These are phyloP conservation scores for Phalacrocorax carbo DNA, from an alignment of 2,113 vertebrate genomes.

Conservation along the genomic window DNA sequence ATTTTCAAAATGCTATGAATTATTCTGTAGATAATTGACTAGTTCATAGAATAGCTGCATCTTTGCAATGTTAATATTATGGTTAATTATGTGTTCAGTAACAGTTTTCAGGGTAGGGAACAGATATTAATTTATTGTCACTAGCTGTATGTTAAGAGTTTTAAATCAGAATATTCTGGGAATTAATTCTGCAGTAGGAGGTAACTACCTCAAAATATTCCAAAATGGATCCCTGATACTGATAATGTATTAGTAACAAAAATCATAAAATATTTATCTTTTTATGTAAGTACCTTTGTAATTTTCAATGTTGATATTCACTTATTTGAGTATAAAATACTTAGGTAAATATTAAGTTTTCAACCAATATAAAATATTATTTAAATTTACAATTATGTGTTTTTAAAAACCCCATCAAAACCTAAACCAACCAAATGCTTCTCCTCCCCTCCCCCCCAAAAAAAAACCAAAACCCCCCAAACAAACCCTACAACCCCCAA, in stretches of 20 bases:
- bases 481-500: too few relatives aligned
- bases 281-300: neutral
- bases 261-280: slow-evolving; percentile 19
- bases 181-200: slow-evolving; percentile 12
- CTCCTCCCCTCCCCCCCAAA: too few relatives aligned
- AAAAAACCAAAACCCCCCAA: neutral
- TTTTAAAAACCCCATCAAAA: neutral
- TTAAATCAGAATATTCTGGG: slow-evolving; percentile 40
- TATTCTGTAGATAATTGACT: slow-evolving; percentile 41
- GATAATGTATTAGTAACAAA: slow-evolving; percentile 25
- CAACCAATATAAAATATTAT: neutral
- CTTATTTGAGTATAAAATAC: neutral
- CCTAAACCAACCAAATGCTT: neutral
- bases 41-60: neutral
- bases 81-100: slow-evolving; percentile 3
- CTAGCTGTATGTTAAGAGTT: slow-evolving; percentile 46
- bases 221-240: neutral
- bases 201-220: slow-evolving; percentile 47
- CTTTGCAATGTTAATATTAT: neutral
- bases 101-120: slow-evolving; percentile 13
- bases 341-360: neutral
- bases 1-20: slow-evolving; percentile 48
- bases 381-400: neutral
- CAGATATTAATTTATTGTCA: slow-evolving; percentile 4
- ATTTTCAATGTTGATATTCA: neutral